Conservation (phyloP, 2,113 vertebrate genomes). For the Taurulus bubalis region DNA sequence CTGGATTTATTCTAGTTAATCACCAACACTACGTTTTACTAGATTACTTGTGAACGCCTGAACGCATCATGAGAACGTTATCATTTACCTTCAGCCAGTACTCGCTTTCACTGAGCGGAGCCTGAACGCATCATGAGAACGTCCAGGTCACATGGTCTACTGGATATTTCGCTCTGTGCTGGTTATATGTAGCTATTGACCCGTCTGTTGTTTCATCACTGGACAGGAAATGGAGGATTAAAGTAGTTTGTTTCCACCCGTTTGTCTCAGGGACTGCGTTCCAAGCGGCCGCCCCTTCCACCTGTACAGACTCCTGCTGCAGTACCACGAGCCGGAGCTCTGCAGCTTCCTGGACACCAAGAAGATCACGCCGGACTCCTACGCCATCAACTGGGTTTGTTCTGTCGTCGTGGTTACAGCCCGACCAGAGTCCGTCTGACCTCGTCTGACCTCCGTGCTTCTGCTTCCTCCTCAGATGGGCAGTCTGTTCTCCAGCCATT, state of each 20-base stretch:
- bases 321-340: conserved; percentile 98
- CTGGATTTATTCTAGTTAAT: too few relatives aligned
- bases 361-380: conserved; percentile 98
- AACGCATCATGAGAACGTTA: too few relatives aligned
- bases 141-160: too few relatives aligned
- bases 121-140: too few relatives aligned
- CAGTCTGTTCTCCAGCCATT: conserved; percentile 94
- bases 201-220: too few relatives aligned
- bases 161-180: too few relatives aligned
- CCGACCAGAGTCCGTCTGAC: neutral
- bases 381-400: conserved; percentile 96
- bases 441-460: neutral
- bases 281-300: conserved; percentile 95
- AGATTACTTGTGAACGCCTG: too few relatives aligned
- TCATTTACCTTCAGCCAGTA: too few relatives aligned
- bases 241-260: neutral
- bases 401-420: neutral
- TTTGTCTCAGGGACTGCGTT: conserved; percentile 90
- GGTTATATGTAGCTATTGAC: too few relatives aligned
- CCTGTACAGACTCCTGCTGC: conserved; percentile 94
- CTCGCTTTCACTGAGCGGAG: too few relatives aligned
- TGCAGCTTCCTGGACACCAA: conserved; percentile 98
- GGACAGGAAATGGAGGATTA: neutral
- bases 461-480: conserved; percentile 85
- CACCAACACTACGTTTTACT: too few relatives aligned